phyloP scores from a whole-genome alignment of 2,888 invertebrate genomes.

The Eulithis testata region DNA sequence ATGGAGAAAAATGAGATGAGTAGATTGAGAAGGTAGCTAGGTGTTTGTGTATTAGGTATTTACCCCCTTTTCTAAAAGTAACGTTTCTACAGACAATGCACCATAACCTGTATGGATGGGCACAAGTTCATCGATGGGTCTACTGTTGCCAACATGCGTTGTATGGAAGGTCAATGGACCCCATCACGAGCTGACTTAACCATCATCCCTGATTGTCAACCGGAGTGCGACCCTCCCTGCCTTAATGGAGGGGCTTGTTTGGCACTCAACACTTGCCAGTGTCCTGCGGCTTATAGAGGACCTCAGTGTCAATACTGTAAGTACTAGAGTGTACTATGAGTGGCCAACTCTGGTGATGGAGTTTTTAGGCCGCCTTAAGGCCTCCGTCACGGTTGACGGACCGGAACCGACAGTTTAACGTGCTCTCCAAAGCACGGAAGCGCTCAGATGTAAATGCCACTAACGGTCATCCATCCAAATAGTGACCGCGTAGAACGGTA shows the following conservation, averaged over 20 bases:
- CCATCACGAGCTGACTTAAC: constrained; percentile 86
- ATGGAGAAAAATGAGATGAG: too few relatives aligned
- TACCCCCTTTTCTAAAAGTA: too few relatives aligned
- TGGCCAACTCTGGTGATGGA: too few relatives aligned
- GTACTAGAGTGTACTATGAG: constrained; percentile 40
- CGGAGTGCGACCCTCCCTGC: constrained; percentile 88
- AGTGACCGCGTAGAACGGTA: too few relatives aligned
- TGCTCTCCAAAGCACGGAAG: too few relatives aligned
- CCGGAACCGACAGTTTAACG: too few relatives aligned
- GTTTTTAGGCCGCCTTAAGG: too few relatives aligned
- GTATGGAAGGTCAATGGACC: constrained; percentile 88
- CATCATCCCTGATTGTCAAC: constrained; percentile 88
- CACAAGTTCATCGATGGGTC: constrained; percentile 90
- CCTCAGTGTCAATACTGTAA: constrained; percentile 88
- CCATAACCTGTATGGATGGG: constrained; percentile 86
- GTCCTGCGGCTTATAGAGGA: constrained; percentile 89
- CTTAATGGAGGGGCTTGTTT: constrained; percentile 93
- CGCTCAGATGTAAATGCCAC: too few relatives aligned
- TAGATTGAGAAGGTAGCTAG: too few relatives aligned
- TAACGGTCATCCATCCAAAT: too few relatives aligned
- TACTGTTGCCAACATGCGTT: constrained; percentile 87
- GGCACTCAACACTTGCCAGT: constrained; percentile 90
- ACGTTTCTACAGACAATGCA: constrained; percentile 82
- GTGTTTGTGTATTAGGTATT: too few relatives aligned
- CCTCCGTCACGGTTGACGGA: too few relatives aligned